These are phyloP conservation scores for Arizona elegans DNA, from an alignment of 2,113 vertebrate genomes.

Conservation along the genomic window DNA sequence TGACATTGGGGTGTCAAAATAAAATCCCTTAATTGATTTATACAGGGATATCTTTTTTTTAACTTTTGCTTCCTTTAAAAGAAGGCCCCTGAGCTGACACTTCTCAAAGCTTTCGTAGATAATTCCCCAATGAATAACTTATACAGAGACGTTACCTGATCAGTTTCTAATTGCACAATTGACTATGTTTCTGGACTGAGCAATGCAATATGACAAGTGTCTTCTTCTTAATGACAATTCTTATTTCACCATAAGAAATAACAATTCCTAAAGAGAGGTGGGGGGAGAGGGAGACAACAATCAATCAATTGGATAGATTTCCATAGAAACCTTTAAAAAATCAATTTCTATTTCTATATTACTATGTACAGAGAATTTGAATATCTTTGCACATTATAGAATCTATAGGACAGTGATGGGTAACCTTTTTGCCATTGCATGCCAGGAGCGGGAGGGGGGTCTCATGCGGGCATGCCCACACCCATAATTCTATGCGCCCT, in stretches of 20 bases:
- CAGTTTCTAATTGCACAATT: constrained; percentile 70
- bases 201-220: constrained; percentile 66
- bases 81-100: constrained; percentile 71
- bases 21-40: constrained; percentile 79
- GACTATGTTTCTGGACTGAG: constrained; percentile 73
- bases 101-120: constrained; percentile 68
- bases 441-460: too few species aligned
- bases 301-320: background rate
- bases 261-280: background rate
- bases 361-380: background rate
- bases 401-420: too few species aligned
- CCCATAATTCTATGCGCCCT: too few species aligned
- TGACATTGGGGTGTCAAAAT: constrained; percentile 75
- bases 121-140: constrained; percentile 75
- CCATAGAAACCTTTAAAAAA: background rate
- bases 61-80: constrained; percentile 54
- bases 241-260: constrained; percentile 38
- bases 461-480: too few species aligned
- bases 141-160: constrained; percentile 70
- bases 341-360: constrained; percentile 16
- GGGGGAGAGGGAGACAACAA: background rate
- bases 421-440: too few species aligned
- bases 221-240: constrained; percentile 49
- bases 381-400: background rate
- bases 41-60: constrained; percentile 61